Evolutionary conservation across 2,888 invertebrate genomes (phyloP), one percentile per base, ranked within the genome.

Genomic region (Thelaira solivaga): DNA sequence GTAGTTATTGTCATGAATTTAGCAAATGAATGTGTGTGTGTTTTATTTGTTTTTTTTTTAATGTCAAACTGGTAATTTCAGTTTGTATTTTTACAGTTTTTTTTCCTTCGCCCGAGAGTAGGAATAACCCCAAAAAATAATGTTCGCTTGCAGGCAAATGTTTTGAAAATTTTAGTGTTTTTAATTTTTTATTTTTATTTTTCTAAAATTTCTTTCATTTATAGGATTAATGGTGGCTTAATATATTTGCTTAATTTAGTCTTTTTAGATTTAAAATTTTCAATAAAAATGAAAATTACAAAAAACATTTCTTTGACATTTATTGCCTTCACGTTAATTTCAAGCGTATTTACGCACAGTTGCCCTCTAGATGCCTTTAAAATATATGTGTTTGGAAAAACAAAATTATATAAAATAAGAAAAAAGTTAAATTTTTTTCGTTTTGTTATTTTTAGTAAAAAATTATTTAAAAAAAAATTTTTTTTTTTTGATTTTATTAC

Each of bases 1-100:
- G 80, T 64, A 81, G 77, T 74, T 26, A 43, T 51, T 43, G 20
- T 65, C 47, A n/a, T n/a, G n/a, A n/a, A n/a, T n/a, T n/a, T n/a
- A n/a, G n/a, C n/a, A n/a, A n/a, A n/a, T n/a, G n/a, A n/a, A n/a
- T n/a, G n/a, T n/a, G n/a, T n/a, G n/a, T n/a, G n/a, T n/a, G n/a
- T n/a, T n/a, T n/a, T n/a, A n/a, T n/a, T n/a, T n/a, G n/a, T n/a
- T n/a, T n/a, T n/a, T n/a, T n/a, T n/a, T n/a, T n/a, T n/a, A n/a
- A n/a, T n/a, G n/a, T n/a, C n/a, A n/a, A n/a, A n/a, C n/a, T n/a
- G n/a, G n/a, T n/a, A n/a, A n/a, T n/a, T n/a, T n/a, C n/a, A n/a
- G n/a, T n/a, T n/a, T n/a, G n/a, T n/a, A n/a, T n/a, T n/a, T n/a
- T n/a, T n/a, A n/a, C n/a, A n/a, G n/a, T n/a, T n/a, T n/a, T n/a